Conservation (phyloP, 2,797 vertebrate genomes). For the Ataeniobius toweri region DNA sequence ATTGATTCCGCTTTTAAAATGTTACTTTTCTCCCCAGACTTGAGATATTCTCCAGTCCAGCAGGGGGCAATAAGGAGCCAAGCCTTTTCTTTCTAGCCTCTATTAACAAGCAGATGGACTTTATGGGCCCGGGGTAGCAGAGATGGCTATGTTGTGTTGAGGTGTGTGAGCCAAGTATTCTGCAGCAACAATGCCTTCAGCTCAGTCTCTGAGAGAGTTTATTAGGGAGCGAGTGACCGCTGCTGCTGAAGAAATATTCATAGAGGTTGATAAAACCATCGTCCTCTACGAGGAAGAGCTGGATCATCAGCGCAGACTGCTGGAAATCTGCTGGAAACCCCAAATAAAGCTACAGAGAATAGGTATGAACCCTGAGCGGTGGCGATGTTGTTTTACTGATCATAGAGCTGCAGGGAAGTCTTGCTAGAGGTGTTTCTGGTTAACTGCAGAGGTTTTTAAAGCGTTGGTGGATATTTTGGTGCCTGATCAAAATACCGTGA, state of each 20-base stretch:
- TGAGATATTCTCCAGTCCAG: too few species aligned
- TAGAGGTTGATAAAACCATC: slow-evolving; percentile 2
- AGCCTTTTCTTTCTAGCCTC: too few species aligned
- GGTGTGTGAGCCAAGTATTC: neutral
- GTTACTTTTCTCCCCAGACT: too few species aligned
- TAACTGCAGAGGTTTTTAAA: neutral
- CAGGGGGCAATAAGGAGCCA: too few species aligned
- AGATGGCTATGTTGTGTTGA: too few species aligned
- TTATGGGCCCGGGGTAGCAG: too few species aligned
- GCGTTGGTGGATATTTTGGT: neutral
- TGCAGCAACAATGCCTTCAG: neutral
- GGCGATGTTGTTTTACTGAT: neutral
- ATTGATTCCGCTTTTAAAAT: too few species aligned
- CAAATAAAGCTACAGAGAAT: neutral
- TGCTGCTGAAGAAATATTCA: neutral
- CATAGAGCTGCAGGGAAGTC: neutral
- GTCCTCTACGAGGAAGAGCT: neutral
- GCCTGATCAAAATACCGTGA: neutral
- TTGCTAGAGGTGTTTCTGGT: neutral
- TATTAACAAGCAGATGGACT: too few species aligned
- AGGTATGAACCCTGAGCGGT: neutral
- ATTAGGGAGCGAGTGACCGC: neutral
- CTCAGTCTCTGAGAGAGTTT: neutral
- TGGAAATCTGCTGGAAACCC: slow-evolving; percentile 2
- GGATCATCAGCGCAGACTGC: neutral